phyloP scores from a whole-genome alignment of 2,113 vertebrate species.

The Indicator indicator region DNA sequence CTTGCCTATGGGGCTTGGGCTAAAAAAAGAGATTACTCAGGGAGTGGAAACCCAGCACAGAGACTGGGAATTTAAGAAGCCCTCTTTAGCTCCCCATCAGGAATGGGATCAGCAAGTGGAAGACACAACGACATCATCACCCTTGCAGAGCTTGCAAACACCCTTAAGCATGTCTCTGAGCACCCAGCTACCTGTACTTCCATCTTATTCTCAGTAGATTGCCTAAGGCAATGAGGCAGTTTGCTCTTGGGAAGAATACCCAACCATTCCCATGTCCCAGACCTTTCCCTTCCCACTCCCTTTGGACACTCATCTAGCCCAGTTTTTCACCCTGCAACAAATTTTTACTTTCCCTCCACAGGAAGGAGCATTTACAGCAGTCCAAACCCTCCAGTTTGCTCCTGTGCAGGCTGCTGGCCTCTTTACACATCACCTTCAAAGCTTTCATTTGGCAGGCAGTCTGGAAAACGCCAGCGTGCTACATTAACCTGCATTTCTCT shows the following conservation, averaged over 20 bases:
- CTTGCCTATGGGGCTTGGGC: background rate
- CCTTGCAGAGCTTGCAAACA: background rate
- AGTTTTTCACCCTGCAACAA: background rate
- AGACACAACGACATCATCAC: background rate
- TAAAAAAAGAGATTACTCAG: background rate
- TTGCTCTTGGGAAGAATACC: background rate
- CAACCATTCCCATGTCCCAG: background rate
- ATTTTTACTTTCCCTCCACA: background rate
- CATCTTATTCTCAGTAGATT: background rate
- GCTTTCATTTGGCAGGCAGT: constrained; percentile 12
- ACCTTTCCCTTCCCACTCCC: background rate
- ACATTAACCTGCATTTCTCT: constrained; percentile 21
- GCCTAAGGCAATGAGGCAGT: background rate
- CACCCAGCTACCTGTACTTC: background rate
- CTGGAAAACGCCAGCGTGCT: background rate
- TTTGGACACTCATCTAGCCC: background rate
- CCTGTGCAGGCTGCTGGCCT: background rate
- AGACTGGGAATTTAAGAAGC: background rate
- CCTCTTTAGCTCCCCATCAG: background rate
- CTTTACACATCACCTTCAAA: background rate
- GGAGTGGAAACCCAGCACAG: background rate
- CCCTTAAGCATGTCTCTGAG: background rate
- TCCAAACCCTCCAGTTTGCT: background rate
- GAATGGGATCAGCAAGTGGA: background rate
- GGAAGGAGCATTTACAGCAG: background rate